These are phyloP conservation scores for Ferdinandea cuprea DNA, from an alignment of 2,888 invertebrate species.

Conservation along the genomic window DNA sequence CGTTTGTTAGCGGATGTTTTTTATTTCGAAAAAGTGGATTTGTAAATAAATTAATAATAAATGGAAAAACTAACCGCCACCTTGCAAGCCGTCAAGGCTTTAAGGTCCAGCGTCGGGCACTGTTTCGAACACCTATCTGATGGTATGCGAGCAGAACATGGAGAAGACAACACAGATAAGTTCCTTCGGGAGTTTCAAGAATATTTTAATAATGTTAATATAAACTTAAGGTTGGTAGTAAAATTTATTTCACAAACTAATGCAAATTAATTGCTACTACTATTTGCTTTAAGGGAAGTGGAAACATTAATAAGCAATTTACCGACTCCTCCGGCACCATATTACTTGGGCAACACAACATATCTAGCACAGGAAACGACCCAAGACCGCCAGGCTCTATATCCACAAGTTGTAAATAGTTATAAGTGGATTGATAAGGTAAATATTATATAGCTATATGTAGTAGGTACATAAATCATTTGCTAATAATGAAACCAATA, in stretches of 20 bases:
- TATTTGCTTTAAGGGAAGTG: constrained; percentile 85
- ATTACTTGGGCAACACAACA: constrained; percentile 93
- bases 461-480: constrained; percentile 2
- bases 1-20: too few species aligned
- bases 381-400: constrained; percentile 93
- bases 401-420: constrained; percentile 93
- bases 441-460: constrained; percentile 44
- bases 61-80: constrained; percentile 90
- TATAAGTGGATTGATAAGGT: constrained; percentile 97
- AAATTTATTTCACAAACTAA: constrained; percentile 47
- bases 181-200: constrained; percentile 92
- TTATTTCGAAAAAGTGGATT: too few species aligned
- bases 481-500: constrained; percentile 75
- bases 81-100: constrained; percentile 89
- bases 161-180: constrained; percentile 91
- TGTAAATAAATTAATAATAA: neutral
- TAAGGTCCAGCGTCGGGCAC: constrained; percentile 92
- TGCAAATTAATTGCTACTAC: neutral
- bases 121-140: constrained; percentile 94
- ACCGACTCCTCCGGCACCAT: constrained; percentile 91
- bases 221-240: constrained; percentile 92
- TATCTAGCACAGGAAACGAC: constrained; percentile 95
- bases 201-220: constrained; percentile 90
- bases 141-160: constrained; percentile 90
- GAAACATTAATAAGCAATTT: constrained; percentile 89